Evolutionary conservation across 2,797 vertebrate species (phyloP).

Genomic region (Labroides dimidiatus): DNA sequence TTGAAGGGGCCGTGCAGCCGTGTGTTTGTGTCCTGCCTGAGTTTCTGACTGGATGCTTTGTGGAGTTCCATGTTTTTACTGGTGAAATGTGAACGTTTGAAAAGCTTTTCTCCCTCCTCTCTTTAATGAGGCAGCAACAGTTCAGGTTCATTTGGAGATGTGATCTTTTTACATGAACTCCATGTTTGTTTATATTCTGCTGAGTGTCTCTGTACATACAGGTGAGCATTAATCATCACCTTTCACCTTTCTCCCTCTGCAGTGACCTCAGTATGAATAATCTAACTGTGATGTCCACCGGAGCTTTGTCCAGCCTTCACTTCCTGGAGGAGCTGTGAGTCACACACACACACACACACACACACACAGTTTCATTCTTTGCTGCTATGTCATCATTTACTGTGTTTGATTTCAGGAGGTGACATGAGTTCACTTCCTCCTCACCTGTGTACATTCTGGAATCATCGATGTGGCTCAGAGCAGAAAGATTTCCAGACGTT

Average conservation of each 20-base stretch:
- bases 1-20: slow-evolving; percentile 21
- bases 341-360: slow-evolving; percentile 25
- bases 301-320: slow-evolving; percentile 86
- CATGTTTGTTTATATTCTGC: no score
- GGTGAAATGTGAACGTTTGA: neutral
- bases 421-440: slow-evolving; percentile 1
- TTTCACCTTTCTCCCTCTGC: slow-evolving; percentile 74
- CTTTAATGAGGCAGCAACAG: slow-evolving; percentile 12
- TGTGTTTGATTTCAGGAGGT: neutral
- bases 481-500: no score
- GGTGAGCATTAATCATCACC: neutral
- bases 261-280: slow-evolving; percentile 98
- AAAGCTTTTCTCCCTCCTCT: slow-evolving; percentile 21
- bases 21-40: slow-evolving; percentile 3
- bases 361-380: slow-evolving; percentile 3
- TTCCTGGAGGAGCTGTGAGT: slow-evolving; percentile 97
- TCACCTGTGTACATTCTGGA: neutral
- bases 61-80: slow-evolving; percentile 32
- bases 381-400: neutral
- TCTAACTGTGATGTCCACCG: slow-evolving; percentile 87
- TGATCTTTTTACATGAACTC: no score
- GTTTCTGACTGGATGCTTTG: slow-evolving; percentile 19
- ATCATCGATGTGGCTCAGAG: neutral
- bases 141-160: no score
- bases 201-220: neutral